These are phyloP conservation scores for Alsophila aescularia DNA, from an alignment of 2,888 invertebrate genomes.

Conservation along the genomic window DNA sequence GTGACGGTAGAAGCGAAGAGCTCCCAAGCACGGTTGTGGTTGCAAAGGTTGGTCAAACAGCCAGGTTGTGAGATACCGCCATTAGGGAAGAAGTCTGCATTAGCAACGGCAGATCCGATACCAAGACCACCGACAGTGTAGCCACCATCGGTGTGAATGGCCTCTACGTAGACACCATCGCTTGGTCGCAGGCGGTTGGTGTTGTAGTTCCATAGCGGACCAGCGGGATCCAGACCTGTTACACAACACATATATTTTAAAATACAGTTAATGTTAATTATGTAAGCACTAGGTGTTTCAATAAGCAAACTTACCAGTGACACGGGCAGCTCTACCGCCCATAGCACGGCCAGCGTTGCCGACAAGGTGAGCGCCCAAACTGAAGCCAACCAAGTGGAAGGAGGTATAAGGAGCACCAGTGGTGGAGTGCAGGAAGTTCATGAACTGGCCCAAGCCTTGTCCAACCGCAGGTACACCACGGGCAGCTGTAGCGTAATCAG, in stretches of 20 bases:
- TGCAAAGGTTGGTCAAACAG: slow-evolving; percentile 59
- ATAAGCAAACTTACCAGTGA: slow-evolving; percentile 59
- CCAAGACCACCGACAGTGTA: slow-evolving; percentile 70
- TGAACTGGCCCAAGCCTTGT: slow-evolving; percentile 54
- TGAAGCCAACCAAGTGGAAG: slow-evolving; percentile 61
- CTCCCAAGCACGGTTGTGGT: slow-evolving; percentile 67
- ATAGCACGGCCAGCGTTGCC: slow-evolving; percentile 56
- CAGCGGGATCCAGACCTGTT: slow-evolving; percentile 67
- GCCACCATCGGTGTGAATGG: slow-evolving; percentile 75
- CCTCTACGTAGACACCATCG: slow-evolving; percentile 70
- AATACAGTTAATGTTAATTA: too few relatives aligned
- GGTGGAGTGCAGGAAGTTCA: slow-evolving; percentile 44
- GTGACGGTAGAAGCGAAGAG: slow-evolving; percentile 62
- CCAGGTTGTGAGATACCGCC: slow-evolving; percentile 74
- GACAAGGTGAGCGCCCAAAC: slow-evolving; percentile 61
- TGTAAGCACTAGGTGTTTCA: too few relatives aligned
- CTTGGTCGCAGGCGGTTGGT: slow-evolving; percentile 45
- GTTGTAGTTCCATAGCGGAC: slow-evolving; percentile 61
- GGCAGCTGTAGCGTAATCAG: slow-evolving; percentile 53
- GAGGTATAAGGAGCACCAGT: slow-evolving; percentile 44
- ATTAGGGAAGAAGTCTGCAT: slow-evolving; percentile 86
- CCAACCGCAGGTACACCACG: slow-evolving; percentile 55
- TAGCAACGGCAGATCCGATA: slow-evolving; percentile 75
- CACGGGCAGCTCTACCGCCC: slow-evolving; percentile 49
- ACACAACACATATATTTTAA: too few relatives aligned